Conservation (phyloP, 1,140 invertebrate genomes). For the Drosophila ambigua region DNA sequence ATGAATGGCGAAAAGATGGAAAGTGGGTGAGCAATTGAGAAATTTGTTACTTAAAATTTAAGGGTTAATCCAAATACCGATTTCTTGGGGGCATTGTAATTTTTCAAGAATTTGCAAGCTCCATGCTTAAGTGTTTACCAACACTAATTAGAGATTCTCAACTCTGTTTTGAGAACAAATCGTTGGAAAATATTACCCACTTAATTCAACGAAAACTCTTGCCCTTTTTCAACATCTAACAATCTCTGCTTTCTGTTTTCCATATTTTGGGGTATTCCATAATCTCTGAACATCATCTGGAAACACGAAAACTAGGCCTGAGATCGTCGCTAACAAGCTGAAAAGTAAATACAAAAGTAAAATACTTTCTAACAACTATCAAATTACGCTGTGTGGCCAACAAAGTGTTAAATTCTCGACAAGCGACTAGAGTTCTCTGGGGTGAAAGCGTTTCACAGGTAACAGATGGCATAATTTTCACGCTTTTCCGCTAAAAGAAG, state of each 20-base stretch:
- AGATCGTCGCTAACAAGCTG: constrained; percentile 22
- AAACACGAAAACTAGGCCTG: background rate
- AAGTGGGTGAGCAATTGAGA: constrained; percentile 17
- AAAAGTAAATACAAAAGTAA: constrained; percentile 4
- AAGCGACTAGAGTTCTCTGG: constrained; percentile 64
- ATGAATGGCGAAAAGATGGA: constrained; percentile 28
- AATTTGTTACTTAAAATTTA: constrained; percentile 22
- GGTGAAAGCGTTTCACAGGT: constrained; percentile 68
- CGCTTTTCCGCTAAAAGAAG: constrained; percentile 69
- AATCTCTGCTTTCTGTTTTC: background rate
- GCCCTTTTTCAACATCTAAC: background rate
- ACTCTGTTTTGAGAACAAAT: too few species aligned
- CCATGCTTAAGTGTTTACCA: too few species aligned
- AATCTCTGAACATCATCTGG: constrained; percentile 32
- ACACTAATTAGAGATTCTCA: too few species aligned
- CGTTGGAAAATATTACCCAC: too few species aligned
- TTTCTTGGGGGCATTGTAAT: too few species aligned
- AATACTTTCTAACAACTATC: constrained; percentile 73
- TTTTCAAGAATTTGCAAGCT: too few species aligned
- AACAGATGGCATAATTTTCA: constrained; percentile 76
- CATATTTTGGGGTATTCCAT: constrained; percentile 19
- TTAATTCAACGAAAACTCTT: too few species aligned
- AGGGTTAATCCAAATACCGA: constrained; percentile 1
- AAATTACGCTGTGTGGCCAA: constrained; percentile 57
- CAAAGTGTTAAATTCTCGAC: constrained; percentile 71